Evolutionary conservation across 2,888 invertebrate species (phyloP), one percentile per base, ranked within the genome.

Genomic region (Philopedon plagiatum): DNA sequence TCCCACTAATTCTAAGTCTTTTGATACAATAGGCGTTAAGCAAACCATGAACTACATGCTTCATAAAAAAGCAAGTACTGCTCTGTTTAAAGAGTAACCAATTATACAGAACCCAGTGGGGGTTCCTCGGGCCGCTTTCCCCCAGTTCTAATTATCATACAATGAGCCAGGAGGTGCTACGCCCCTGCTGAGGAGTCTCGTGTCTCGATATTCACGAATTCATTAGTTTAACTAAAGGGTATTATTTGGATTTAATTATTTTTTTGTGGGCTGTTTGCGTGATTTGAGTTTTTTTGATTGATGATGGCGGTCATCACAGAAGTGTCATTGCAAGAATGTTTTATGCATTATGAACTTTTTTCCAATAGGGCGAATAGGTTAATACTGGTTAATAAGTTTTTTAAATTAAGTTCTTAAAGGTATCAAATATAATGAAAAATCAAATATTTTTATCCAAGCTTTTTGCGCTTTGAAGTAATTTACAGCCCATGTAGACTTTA

Each of bases 121-220:
- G 78, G 71, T 75, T 71, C 76, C 61, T 67, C 62, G 69, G 73
- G 73, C 41, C 78, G 79, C 78, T 81, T 83, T 81, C 79, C 78
- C 80, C 81, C 73, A 81, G 82, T 82, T 81, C 80, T 82, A 82
- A 82, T 83, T 83, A 83, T 75, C 83, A 83, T 83, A 83, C 83
- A 82, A 83, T 83, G 76, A 79, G 77, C 77, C 80, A 76, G 81
- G 82, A 83, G 82, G 82, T 83, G 83, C 78, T 81, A 80, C 74
- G 80, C 78, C 79, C 83, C 82, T 74, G 79, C 77, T 76, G 79
- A 57, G 78, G 73, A 77, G 77, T 79, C 80, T 80, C 80, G 79
- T 80, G 80, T 79, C 78, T 66, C 65, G 70, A 65, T 70, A 66
- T 74, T 70, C 74, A 74, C 74, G 74, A 74, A 74, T 74, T 74